Evolutionary conservation across 2,797 vertebrate genomes (phyloP).

Genomic region (Pelochelys cantorii): DNA sequence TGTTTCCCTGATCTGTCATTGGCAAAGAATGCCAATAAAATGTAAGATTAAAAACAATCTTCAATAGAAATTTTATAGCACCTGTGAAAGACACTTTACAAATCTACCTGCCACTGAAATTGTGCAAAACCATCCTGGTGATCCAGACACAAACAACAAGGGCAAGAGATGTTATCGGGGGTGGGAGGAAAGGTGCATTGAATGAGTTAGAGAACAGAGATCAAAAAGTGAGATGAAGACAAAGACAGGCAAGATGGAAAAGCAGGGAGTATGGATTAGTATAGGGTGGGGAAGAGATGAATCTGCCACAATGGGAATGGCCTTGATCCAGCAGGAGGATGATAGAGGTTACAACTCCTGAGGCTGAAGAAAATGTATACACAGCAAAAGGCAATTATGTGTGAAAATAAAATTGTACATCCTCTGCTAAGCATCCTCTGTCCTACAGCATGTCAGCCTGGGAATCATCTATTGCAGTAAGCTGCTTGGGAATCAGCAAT

Average conservation of each 20-base stretch:
- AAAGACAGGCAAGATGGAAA: not conserved
- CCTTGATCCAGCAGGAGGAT: not conserved
- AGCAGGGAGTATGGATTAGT: not conserved
- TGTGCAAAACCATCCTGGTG: too few species aligned
- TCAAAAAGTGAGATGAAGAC: not conserved
- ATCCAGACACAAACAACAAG: not conserved
- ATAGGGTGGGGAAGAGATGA: not conserved
- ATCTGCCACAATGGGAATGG: not conserved
- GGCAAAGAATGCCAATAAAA: too few species aligned
- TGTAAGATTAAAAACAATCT: not conserved
- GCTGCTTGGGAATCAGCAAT: not conserved
- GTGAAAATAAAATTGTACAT: not conserved
- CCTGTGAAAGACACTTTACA: not conserved
- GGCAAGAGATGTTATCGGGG: not conserved
- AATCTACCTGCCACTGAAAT: not conserved
- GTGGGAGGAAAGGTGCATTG: not conserved
- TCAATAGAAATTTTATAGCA: not conserved
- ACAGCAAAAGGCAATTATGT: not conserved
- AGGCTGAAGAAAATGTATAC: not conserved
- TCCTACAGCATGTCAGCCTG: not conserved
- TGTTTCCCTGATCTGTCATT: not conserved
- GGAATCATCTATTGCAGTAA: not conserved
- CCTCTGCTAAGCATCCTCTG: not conserved
- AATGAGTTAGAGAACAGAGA: not conserved
- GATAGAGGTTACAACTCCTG: not conserved